Evolutionary conservation across 2,888 invertebrate genomes (phyloP).

Genomic region (Petrolisthes cinctipes): DNA sequence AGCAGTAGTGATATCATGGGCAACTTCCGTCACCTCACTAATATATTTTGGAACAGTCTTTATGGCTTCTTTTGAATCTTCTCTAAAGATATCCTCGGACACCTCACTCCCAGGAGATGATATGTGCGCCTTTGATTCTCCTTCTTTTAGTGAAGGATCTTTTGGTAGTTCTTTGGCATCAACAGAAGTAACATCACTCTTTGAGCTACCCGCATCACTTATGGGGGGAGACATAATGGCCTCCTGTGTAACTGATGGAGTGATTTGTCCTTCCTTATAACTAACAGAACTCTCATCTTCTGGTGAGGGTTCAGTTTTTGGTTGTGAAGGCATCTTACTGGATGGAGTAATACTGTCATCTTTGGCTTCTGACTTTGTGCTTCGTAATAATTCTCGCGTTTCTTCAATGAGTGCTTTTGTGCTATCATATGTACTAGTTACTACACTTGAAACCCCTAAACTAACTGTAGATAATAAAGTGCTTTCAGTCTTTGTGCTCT

Average conservation of each 20-base stretch:
- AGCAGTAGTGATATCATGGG: slow-evolving; percentile 48
- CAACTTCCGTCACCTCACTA: slow-evolving; percentile 51
- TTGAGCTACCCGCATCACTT: slow-evolving; percentile 42
- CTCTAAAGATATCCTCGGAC: slow-evolving; percentile 48
- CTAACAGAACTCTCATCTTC: slow-evolving; percentile 44
- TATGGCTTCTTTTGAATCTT: slow-evolving; percentile 29
- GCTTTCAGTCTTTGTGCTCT: slow-evolving; percentile 55
- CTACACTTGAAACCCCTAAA: slow-evolving; percentile 20
- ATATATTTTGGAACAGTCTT: slow-evolving; percentile 23
- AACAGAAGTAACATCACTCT: slow-evolving; percentile 49
- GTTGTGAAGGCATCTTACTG: slow-evolving; percentile 6
- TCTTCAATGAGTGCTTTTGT: slow-evolving; percentile 50
- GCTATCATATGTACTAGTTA: slow-evolving; percentile 45
- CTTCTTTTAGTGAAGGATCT: slow-evolving; percentile 39
- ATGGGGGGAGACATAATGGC: slow-evolving; percentile 51
- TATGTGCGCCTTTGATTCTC: slow-evolving; percentile 29
- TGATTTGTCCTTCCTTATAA: slow-evolving; percentile 27
- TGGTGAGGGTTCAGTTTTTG: slow-evolving; percentile 27
- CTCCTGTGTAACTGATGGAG: slow-evolving; percentile 42
- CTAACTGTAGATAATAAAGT: slow-evolving; percentile 25
- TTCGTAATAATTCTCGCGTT: slow-evolving; percentile 33
- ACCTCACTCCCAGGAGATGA: slow-evolving; percentile 40
- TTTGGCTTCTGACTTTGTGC: slow-evolving; percentile 50
- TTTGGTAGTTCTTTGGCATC: slow-evolving; percentile 50
- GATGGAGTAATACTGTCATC: slow-evolving; percentile 21